A percentile compares a stretch with the other conserved stretches of the same genome.
Evolutionary conservation across 2,888 invertebrate species (phyloP).

Genomic region (Hirudinaria manillensis): DNA sequence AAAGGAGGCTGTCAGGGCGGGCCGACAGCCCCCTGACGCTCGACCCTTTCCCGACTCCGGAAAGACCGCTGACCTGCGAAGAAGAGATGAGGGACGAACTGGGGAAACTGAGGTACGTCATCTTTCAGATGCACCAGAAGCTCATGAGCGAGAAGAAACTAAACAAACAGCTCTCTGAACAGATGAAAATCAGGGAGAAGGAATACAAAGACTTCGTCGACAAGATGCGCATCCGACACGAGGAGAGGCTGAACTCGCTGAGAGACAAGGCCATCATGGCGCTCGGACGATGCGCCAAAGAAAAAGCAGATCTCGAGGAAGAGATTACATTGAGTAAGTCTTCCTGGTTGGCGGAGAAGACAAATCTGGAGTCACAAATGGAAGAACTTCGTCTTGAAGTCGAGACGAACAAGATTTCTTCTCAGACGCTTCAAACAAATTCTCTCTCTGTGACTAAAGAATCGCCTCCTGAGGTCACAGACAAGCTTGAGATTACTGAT

Average conservation of each 20-base stretch:
- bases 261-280: background rate
- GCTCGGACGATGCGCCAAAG: background rate
- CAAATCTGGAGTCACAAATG: background rate
- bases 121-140: background rate
- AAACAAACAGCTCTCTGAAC: background rate
- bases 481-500: background rate
- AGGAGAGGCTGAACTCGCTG: background rate
- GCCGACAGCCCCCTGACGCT: background rate
- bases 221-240: background rate
- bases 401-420: background rate
- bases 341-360: background rate
- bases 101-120: background rate
- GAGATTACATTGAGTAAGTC: background rate
- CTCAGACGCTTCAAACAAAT: too few species aligned
- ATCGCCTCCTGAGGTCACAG: background rate
- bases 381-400: background rate
- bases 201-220: constrained; percentile 1
- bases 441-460: too few species aligned
- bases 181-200: background rate
- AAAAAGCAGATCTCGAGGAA: background rate
- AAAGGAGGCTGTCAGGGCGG: background rate
- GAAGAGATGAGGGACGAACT: constrained; percentile 8
- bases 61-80: constrained; percentile 4
- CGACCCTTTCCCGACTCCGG: background rate
- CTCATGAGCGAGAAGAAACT: background rate